These are phyloP conservation scores for Andrena dorsata DNA, from an alignment of 2,888 invertebrate genomes.

Conservation along the genomic window DNA sequence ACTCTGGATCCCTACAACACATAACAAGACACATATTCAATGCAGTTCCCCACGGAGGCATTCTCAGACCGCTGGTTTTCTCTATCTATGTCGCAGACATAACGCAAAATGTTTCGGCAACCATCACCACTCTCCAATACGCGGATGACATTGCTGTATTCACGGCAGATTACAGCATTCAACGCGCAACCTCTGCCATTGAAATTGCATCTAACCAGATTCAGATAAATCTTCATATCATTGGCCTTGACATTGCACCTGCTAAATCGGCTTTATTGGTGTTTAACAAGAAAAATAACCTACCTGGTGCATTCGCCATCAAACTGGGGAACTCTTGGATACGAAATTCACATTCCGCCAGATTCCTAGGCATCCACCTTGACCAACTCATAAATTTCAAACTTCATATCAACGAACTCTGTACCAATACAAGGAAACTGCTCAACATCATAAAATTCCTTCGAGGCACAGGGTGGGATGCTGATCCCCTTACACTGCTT, in stretches of 20 bases:
- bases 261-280: not conserved
- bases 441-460: too few species aligned
- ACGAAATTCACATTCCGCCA: not conserved
- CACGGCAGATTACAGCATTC: not conserved
- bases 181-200: not conserved
- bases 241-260: not conserved
- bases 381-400: not conserved
- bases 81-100: not conserved
- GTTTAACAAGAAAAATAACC: not conserved
- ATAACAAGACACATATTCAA: too few species aligned
- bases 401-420: not conserved
- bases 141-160: slow-evolving; percentile 4
- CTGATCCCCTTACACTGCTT: too few species aligned
- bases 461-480: too few species aligned
- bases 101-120: not conserved
- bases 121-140: not conserved
- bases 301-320: not conserved
- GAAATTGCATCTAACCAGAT: not conserved
- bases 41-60: too few species aligned
- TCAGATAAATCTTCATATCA: not conserved
- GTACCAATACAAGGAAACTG: not conserved
- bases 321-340: not conserved
- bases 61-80: not conserved
- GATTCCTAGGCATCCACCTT: not conserved
- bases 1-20: too few species aligned